Evolutionary conservation across 2,797 vertebrate genomes (phyloP).

Genomic region (Balearica regulorum): DNA sequence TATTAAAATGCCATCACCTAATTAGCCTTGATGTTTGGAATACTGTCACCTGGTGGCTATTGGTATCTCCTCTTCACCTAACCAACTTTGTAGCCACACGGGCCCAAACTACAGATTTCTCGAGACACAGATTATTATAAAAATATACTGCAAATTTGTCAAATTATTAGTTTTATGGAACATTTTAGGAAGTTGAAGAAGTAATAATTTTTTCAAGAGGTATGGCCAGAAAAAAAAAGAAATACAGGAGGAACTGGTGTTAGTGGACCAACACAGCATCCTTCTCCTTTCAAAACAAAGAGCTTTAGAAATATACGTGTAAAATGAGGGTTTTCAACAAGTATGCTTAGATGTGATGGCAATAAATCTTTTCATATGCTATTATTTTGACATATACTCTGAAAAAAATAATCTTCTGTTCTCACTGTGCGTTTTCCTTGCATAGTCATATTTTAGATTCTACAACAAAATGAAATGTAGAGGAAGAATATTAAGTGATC

Average conservation of each 20-base stretch:
- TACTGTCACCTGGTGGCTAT: not conserved
- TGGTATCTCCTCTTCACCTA: not conserved
- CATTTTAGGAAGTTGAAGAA: not conserved
- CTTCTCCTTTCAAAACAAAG: not conserved
- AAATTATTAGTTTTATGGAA: not conserved
- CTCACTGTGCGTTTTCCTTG: not conserved
- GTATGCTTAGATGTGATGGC: not conserved
- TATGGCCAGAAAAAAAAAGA: not conserved
- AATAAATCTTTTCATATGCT: not conserved
- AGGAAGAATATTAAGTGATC: constrained; percentile 16
- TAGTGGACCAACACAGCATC: not conserved
- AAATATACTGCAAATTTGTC: not conserved
- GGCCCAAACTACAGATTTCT: not conserved
- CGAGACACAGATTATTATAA: not conserved
- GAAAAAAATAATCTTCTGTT: not conserved
- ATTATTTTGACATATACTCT: not conserved
- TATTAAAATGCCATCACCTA: not conserved
- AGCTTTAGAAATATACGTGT: not conserved
- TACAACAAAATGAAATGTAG: constrained; percentile 3
- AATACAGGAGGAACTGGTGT: not conserved
- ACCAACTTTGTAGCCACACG: not conserved
- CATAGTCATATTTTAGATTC: not conserved
- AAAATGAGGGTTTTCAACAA: not conserved
- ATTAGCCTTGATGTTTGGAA: not conserved
- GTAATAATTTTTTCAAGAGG: not conserved